Base-by-base conservation (phyloP, 2,888 invertebrate genomes). In the Clitarchus hookeri region DNA sequence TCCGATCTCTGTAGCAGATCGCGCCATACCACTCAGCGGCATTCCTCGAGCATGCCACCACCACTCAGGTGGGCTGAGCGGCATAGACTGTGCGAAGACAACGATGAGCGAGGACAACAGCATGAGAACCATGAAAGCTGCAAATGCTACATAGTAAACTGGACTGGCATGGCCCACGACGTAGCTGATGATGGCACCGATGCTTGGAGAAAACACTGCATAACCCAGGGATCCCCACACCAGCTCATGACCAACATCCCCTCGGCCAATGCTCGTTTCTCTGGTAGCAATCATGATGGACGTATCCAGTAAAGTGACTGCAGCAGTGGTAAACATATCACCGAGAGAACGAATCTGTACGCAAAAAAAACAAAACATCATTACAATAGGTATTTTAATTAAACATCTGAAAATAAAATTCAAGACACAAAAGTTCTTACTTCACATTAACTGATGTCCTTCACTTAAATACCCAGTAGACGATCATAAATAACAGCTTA, bases 231-330 rank as follows among this genome's bases (percentile, higher is more conserved):
- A 95, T 2, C 96, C 96, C 90, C 94, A 95, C 0, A 95, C 96
- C 89, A 96, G 92, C 90, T 96, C 96, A 16, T 95, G 93, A 53
- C 96, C 96, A 6, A 96, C 95, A 90, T 96, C 96, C 0, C 96
- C 96, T 65, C 96, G 93, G 0, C 96, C 96, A 27, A 95, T 93
- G 0, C 96, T 96, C 0, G 96, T 96, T 91, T 96, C 96, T 54
- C 96, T 93, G 0, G 96, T 96, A 0, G 96, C 96, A 87, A 96
- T 96, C n/a, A 96, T 95, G 82, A 96, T 94, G 0, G 96, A 96
- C 0, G 96, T 94, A 85, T 95, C 95, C 0, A 96, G 91, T 11
- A 97, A 90, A 0, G 96, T 95, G 11, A 96, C 91, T 0, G 94
- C 95, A 0, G 96, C 95, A 53, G 95, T 94, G 16, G 96, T 94